Evolutionary conservation across 2,797 vertebrate species (phyloP).

Genomic region (Nyctibius grandis): DNA sequence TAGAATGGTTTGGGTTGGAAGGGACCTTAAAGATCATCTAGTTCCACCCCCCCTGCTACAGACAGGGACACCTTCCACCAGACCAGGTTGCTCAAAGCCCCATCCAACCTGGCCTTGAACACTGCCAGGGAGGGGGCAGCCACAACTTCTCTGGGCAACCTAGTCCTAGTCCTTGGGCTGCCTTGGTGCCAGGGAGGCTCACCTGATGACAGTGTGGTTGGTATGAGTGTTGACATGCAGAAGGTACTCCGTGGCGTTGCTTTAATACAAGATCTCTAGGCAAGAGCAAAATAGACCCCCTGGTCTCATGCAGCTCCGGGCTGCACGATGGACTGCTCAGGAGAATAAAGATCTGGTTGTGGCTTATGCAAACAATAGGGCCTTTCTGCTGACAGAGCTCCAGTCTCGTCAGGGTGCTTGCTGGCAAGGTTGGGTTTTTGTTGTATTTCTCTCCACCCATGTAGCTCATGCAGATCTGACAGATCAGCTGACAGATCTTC

Average conservation of each 20-base stretch:
- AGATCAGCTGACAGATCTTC: not conserved
- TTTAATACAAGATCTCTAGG: not conserved
- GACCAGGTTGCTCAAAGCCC: too few relatives aligned
- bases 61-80: too few relatives aligned
- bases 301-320: fast-evolving
- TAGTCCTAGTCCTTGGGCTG: not conserved
- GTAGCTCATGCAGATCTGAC: fast-evolving
- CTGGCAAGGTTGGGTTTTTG: not conserved
- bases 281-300: fast-evolving
- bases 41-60: too few relatives aligned
- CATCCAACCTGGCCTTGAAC: too few relatives aligned
- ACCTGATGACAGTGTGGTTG: not conserved
- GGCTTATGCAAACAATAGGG: not conserved
- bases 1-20: too few relatives aligned
- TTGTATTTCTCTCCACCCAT: not conserved
- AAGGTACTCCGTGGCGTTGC: fast-evolving
- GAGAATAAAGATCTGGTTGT: not conserved
- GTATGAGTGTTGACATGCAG: not conserved
- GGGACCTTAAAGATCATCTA: too few relatives aligned
- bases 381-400: not conserved
- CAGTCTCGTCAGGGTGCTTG: not conserved
- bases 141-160: too few relatives aligned
- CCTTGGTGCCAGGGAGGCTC: not conserved
- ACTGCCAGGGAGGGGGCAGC: too few relatives aligned
- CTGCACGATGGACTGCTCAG: fast-evolving